Evolutionary conservation across 2,888 invertebrate species (phyloP), one percentile per base, ranked within the genome.

Genomic region (Drosophila engyochracea): DNA sequence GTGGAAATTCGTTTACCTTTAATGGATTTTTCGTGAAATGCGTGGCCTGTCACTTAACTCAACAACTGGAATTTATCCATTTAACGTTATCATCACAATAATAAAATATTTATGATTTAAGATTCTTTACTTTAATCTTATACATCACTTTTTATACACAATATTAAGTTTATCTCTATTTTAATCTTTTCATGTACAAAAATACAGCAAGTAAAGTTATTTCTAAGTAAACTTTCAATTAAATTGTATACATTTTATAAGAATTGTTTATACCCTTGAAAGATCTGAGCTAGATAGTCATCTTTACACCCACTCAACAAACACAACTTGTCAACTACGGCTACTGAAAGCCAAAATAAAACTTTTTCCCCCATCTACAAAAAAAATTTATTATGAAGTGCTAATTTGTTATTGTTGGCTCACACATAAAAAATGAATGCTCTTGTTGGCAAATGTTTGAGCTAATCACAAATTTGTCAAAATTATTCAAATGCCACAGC

Each of bases 391-490:
- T 81, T 76, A 87, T 85, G 74, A 70, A 76, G 88, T 90, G 91
- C 66, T 87, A 90, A 90, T 82, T 79, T 74, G 72, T 58, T 75
- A 61, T 65, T 74, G 65, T 71, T 63, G 44, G 37, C 51, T 30
- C 4, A 62, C 55, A 60, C 63, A 84, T 82, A 70, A 79, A 79
- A 84, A 90, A 87, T 76, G 22, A 70, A 72, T 60, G 79, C 66
- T 66, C 57, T 57, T 76, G 67, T 68, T 83, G 68, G 55, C 68
- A 73, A 83, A 89, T 89, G 78, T 58, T 87, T 84, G 74, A 74
- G 80, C 76, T 89, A 87, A 91, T 89, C 81, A 77, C 88, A 76
- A 81, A 89, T 79, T 89, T 89, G 88, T 87, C 85, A 82, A 87
- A 90, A 76, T 89, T 89, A 89, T 90, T 87, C 76, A 82, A 86